Conservation (phyloP, 2,888 invertebrate species). For the Kryphioiulus occultus region DNA sequence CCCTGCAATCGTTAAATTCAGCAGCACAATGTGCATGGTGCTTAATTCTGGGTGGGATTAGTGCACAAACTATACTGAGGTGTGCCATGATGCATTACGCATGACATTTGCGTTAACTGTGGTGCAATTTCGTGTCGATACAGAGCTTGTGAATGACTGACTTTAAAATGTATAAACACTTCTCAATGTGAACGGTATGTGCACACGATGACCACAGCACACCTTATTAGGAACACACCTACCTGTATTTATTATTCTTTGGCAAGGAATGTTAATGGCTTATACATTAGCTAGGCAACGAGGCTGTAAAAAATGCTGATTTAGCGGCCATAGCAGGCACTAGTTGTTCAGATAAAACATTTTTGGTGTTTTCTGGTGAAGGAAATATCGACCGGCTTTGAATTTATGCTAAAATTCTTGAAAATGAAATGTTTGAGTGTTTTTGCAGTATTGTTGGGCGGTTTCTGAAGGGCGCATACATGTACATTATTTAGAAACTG, state of each 20-base stretch:
- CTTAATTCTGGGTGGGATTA: neutral
- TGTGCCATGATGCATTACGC: neutral
- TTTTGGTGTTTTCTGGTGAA: neutral
- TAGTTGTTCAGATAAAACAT: neutral
- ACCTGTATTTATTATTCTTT: neutral
- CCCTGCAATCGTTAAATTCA: no score
- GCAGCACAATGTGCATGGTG: no score
- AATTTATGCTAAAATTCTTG: neutral
- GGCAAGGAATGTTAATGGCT: neutral
- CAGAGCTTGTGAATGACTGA: neutral
- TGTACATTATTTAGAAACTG: neutral
- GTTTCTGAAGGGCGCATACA: neutral
- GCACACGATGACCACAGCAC: neutral
- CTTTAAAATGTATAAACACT: neutral
- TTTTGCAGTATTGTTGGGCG: neutral
- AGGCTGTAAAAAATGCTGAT: neutral
- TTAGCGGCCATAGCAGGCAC: neutral
- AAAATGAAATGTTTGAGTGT: neutral
- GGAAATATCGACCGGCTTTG: neutral
- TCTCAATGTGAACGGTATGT: neutral
- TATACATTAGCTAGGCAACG: neutral
- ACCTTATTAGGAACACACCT: neutral
- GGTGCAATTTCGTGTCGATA: neutral
- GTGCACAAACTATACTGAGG: neutral
- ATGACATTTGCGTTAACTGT: neutral